These are phyloP conservation scores for Menidia menidia DNA, from an alignment of 2,797 vertebrate genomes.

Conservation along the genomic window DNA sequence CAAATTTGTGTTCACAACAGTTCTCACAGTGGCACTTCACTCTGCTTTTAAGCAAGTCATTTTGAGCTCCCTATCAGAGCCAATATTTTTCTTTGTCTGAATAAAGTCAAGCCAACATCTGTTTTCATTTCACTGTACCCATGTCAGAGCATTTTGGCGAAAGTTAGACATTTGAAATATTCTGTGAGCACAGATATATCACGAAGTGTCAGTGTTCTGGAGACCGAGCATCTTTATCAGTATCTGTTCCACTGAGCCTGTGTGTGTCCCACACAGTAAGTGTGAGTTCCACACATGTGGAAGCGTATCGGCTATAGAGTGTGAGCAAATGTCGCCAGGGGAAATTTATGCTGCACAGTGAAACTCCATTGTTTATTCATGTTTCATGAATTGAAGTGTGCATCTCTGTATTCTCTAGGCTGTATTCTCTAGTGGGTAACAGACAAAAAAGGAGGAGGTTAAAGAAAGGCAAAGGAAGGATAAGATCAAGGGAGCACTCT, in stretches of 20 bases:
- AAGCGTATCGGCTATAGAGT: conserved; percentile 36
- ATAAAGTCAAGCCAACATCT: conserved; percentile 9
- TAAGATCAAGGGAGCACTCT: conserved; percentile 37
- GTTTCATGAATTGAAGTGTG: conserved; percentile 83
- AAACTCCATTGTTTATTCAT: conserved; percentile 84
- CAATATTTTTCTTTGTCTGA: conserved; percentile 20
- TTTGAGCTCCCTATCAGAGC: conserved; percentile 37
- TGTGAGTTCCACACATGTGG: conserved; percentile 37
- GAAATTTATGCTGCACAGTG: conserved; percentile 80
- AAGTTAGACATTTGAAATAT: conserved; percentile 34
- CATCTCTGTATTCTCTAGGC: conserved; percentile 74
- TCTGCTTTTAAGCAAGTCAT: conserved; percentile 58
- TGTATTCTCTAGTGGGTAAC: conserved; percentile 62
- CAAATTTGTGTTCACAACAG: conserved; percentile 65
- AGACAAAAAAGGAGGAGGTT: conserved; percentile 31
- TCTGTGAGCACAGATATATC: conserved; percentile 11
- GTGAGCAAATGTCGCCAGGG: conserved; percentile 64
- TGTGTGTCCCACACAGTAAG: conserved; percentile 15
- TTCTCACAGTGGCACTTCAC: conserved; percentile 55
- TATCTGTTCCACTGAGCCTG: conserved; percentile 7
- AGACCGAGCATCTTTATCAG: conserved; percentile 29
- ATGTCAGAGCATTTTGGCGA: conserved; percentile 17
- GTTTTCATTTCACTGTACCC: conserved; percentile 9
- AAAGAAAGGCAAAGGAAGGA: conserved; percentile 19
- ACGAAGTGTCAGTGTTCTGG: conserved; percentile 25